phyloP scores from a whole-genome alignment of 2,797 vertebrate species.

The Threskiornis aethiopicus region DNA sequence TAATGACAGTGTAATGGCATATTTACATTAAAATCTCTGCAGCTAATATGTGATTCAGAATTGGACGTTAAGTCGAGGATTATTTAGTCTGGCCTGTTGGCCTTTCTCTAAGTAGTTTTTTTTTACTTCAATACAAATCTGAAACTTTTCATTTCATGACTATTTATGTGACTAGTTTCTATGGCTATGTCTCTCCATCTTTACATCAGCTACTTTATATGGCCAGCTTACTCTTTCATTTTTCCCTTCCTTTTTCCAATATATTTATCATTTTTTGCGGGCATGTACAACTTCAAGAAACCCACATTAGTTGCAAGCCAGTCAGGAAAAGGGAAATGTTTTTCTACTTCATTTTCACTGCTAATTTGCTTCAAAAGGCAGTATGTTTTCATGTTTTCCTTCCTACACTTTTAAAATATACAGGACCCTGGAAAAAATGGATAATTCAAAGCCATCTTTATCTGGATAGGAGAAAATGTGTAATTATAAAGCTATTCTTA shows the following conservation, averaged over 20 bases:
- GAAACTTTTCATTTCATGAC: conserved; percentile 99
- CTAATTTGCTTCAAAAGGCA: conserved; percentile 51
- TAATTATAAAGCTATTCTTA: conserved; percentile 35
- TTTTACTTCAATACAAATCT: conserved; percentile 95
- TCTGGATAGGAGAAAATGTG: conserved; percentile 6
- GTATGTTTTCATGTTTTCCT: conserved; percentile 38
- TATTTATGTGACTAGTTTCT: conserved; percentile 91
- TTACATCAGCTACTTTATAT: conserved; percentile 83
- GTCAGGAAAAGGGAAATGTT: conserved; percentile 1
- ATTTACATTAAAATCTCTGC: conserved; percentile 99
- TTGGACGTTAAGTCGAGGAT: conserved; percentile 98
- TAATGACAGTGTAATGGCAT: conserved; percentile 99
- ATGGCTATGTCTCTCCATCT: conserved; percentile 81
- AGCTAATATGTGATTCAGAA: conserved; percentile 99
- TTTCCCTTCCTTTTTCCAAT: conserved; percentile 78
- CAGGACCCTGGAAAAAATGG: background rate
- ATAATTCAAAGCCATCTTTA: conserved; percentile 22
- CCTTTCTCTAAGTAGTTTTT: conserved; percentile 92
- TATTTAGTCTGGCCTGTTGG: conserved; percentile 99
- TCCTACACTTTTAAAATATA: conserved; percentile 19
- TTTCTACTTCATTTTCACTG: conserved; percentile 48
- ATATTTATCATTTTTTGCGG: conserved; percentile 78
- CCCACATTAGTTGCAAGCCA: background rate
- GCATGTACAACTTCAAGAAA: conserved; percentile 51
- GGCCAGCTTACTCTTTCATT: conserved; percentile 84